Base-by-base conservation (phyloP, 2,888 invertebrate species). In the Caenorhabditis sp. region DNA sequence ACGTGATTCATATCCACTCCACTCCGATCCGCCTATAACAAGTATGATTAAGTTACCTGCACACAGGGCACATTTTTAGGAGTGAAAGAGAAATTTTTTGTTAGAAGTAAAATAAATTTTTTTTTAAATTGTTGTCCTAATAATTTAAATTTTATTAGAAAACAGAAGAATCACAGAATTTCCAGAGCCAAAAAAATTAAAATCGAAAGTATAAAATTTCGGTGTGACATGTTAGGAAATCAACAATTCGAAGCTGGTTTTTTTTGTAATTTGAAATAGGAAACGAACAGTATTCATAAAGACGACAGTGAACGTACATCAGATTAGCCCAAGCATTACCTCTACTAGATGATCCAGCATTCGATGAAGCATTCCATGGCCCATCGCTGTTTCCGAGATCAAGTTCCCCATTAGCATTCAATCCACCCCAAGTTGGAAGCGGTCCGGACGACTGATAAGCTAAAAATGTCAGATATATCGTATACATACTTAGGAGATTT, bases 401-500 rank as follows among this genome's bases (percentile, higher is more conserved):
- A 20, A 59, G 38, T 43, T 49, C 26, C 4, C 59, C 59, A 49
- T 27, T 23, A 21, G 43, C n/a, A 23, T 59, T 59, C 49, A 59
- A 25, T 23, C 59, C 59, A 23, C 27, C 27, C 59, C 59, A 59
- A 23, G 59, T 59, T 49, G 59, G 59, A n/a, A 27, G 49, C 1
- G 59, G 8, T 12, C 14, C n/a, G 3, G 36, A 1, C n/a, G 26
- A 10, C 36, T 31, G 57, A 36, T 58, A 58, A 36, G n/a, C 57
- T 58, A n/a, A n/a, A 58, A 31, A 26, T 26, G 5, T 50, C 4
- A 14, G 17, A 10, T 50, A 8, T 36, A 8, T 36, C 43, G 14
- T 43, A 43, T 17, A 7, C 5, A 12, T 7, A 43, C 5, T 43
- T 14, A 14, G 43, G 14, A 43, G 5, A 36, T 36, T 36, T 36